Conservation (phyloP, 2,113 vertebrate genomes). For the Nematolebias whitei region DNA sequence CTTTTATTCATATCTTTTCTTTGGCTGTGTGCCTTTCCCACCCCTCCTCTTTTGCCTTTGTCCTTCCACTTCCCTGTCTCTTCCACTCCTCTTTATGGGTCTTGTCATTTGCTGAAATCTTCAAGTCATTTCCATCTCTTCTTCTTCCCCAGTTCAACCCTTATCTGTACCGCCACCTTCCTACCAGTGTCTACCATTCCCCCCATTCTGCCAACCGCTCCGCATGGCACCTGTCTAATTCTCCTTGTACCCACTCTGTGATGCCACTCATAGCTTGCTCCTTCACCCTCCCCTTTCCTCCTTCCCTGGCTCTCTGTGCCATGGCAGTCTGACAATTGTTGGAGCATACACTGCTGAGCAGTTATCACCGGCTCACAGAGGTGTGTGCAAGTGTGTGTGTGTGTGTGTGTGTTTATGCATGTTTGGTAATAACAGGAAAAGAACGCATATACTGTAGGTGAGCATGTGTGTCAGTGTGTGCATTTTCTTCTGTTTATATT, state of each 20-base stretch:
- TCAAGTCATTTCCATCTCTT: slow-evolving; percentile 54
- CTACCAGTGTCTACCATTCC: slow-evolving; percentile 59
- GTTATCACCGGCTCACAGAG: slow-evolving; percentile 78
- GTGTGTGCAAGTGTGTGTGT: slow-evolving; percentile 54
- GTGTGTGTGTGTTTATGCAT: slow-evolving; percentile 45
- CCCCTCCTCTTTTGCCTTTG: slow-evolving; percentile 30
- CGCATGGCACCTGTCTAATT: slow-evolving; percentile 73
- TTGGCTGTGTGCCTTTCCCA: slow-evolving; percentile 24
- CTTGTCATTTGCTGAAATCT: slow-evolving; percentile 65
- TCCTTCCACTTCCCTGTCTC: slow-evolving; percentile 37
- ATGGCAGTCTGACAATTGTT: slow-evolving; percentile 77
- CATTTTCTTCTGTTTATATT: slow-evolving; percentile 64
- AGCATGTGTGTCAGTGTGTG: slow-evolving; percentile 51
- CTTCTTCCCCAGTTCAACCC: slow-evolving; percentile 41
- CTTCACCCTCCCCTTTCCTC: slow-evolving; percentile 68
- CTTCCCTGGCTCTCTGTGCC: slow-evolving; percentile 64
- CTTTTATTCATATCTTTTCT: slow-evolving; percentile 38
- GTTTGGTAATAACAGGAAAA: slow-evolving; percentile 57
- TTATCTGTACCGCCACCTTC: slow-evolving; percentile 69
- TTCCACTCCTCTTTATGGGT: slow-evolving; percentile 28
- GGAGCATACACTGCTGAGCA: slow-evolving; percentile 75
- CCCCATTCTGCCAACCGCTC: slow-evolving; percentile 62
- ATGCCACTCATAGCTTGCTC: slow-evolving; percentile 73
- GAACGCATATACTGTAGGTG: slow-evolving; percentile 28
- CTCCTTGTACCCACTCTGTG: slow-evolving; percentile 73